Base-by-base conservation (phyloP, 2,888 invertebrate genomes). In the Lasioglossum calceatum region DNA sequence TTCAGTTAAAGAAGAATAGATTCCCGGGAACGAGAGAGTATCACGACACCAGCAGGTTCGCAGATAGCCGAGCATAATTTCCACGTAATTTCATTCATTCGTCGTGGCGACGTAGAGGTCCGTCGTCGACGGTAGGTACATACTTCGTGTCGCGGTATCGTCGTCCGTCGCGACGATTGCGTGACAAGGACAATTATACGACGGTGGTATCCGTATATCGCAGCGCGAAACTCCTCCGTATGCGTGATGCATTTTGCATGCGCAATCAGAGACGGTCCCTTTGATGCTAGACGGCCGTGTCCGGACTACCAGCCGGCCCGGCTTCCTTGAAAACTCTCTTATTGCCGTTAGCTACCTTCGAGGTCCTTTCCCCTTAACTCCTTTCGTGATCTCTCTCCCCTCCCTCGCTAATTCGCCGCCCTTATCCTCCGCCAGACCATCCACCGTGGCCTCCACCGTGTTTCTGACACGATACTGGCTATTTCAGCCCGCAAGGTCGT, bases 181-280 rank as follows among this genome's bases (percentile, higher is more conserved):
- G 92, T 91, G 92, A 92, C 91, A 88, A 74, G 79, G 90, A 90
- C 92, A 91, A 92, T 92, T 91, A 92, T 91, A 84, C 84, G 77
- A 79, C 39, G 36, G 36, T 75, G 84, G 81, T 89, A 91, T 92
- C 91, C 89, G 90, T 92, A 91, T 92, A 91, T 92, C 90, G 58
- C 88, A 85, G 88, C 88, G 84, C 89, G 82, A 85, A 67, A 89
- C 87, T 82, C 77, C 87, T 81, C 61, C 64, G 76, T 87, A 82
- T 82, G 81, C 85, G 79, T 75, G 85, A 78, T 79, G 75, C 80
- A 81, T 85, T 86, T 85, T 79, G 86, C 85, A 85, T 86, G 85
- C 39, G 67, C 67, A 77, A 74, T 79, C 44, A 39, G 75, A 74
- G 84, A 72, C 58, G 36, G 61, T 71, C 50, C 76, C 71, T 70